Conservation (phyloP, 2,888 invertebrate genomes). For the Andricus quercusramuli region DNA sequence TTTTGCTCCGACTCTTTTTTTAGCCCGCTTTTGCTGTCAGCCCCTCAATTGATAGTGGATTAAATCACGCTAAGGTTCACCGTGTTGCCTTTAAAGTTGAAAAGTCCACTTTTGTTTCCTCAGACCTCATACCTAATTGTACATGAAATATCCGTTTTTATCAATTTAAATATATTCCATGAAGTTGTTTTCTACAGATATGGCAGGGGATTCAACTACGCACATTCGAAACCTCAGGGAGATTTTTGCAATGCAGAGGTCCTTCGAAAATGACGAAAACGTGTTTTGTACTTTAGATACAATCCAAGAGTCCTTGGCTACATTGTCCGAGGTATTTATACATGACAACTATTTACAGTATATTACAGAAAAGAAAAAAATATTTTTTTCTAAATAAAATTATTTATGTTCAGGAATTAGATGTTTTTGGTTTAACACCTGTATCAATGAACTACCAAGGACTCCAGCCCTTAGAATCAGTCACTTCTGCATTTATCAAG, state of each 20-base stretch:
- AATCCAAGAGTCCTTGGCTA: constrained; percentile 60
- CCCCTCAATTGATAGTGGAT: no score
- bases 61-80: no score
- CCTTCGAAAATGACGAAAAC: constrained; percentile 41
- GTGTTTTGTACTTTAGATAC: constrained; percentile 60
- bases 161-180: not conserved
- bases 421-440: constrained; percentile 58
- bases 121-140: no score
- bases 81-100: no score
- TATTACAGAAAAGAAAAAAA: not conserved
- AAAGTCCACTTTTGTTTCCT: no score
- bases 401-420: constrained; percentile 59
- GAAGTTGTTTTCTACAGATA: not conserved
- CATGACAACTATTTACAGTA: not conserved
- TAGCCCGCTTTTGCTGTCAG: no score
- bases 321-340: constrained; percentile 60
- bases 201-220: not conserved
- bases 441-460: constrained; percentile 42
- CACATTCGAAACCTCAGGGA: constrained; percentile 47
- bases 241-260: constrained; percentile 48
- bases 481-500: constrained; percentile 51
- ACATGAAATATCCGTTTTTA: not conserved
- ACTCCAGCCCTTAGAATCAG: constrained; percentile 48
- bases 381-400: not conserved
- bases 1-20: no score